Conservation (phyloP, 2,888 invertebrate genomes). For the Meganola albula region DNA sequence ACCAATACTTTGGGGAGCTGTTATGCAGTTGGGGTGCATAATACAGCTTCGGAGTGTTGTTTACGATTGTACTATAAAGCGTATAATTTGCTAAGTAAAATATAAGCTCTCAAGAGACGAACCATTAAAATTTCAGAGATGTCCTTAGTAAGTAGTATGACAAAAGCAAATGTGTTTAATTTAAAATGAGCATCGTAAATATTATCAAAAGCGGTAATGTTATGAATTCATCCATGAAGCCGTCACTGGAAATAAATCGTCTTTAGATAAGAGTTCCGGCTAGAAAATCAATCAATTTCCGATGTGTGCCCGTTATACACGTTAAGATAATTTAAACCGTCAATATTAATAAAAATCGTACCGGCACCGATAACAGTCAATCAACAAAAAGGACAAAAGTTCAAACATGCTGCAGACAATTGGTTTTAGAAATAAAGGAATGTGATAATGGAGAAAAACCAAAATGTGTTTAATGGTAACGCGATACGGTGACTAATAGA, state of each 20-base stretch:
- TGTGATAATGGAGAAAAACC: conserved; percentile 47
- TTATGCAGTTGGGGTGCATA: conserved; percentile 74
- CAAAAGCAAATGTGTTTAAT: not conserved
- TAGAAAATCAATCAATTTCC: conserved; percentile 24
- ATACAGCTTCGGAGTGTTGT: conserved; percentile 52
- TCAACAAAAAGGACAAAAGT: conserved; percentile 71
- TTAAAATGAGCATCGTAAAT: too few relatives aligned
- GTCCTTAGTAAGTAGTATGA: too few relatives aligned
- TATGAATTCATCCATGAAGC: conserved; percentile 15
- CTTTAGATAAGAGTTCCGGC: conserved; percentile 20
- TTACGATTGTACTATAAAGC: conserved; percentile 57
- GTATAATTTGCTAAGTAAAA: conserved; percentile 61
- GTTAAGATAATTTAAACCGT: conserved; percentile 30
- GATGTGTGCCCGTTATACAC: conserved; percentile 16
- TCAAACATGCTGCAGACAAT: conserved; percentile 66
- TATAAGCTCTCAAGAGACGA: conserved; percentile 34
- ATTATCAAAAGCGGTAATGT: too few relatives aligned
- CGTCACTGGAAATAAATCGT: conserved; percentile 15
- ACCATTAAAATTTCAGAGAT: too few relatives aligned
- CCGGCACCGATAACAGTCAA: conserved; percentile 61
- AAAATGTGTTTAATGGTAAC: conserved; percentile 60
- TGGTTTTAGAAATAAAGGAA: conserved; percentile 51
- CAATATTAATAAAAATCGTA: conserved; percentile 52
- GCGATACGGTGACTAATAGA: conserved; percentile 62
- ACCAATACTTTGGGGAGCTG: conserved; percentile 65